A percentile compares a stretch with the other conserved stretches of the same genome.
Conservation (phyloP, 2,888 invertebrate species). For the Cancer borealis region DNA sequence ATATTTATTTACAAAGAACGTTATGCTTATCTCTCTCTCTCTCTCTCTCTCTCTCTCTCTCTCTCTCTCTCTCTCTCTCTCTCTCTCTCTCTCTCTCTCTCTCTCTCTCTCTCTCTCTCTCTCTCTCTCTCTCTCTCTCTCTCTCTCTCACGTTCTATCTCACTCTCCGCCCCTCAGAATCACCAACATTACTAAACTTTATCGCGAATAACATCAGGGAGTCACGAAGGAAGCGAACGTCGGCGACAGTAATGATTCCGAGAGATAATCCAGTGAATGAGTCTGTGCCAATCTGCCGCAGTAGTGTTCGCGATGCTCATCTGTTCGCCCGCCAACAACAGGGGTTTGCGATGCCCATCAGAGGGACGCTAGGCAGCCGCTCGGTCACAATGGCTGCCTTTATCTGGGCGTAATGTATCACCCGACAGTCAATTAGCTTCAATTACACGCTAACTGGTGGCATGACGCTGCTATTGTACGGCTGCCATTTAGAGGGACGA, state of each 20-base stretch:
- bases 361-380: neutral
- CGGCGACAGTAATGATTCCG: slow-evolving; percentile 50
- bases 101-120: slow-evolving; percentile 48
- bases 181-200: slow-evolving; percentile 1
- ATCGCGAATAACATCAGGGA: slow-evolving; percentile 39
- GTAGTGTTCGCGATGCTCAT: slow-evolving; percentile 58
- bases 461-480: slow-evolving; percentile 61
- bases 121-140: neutral
- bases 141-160: neutral
- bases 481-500: slow-evolving; percentile 47
- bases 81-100: slow-evolving; percentile 24
- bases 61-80: neutral
- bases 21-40: neutral
- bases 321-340: slow-evolving; percentile 64
- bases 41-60: slow-evolving; percentile 28
- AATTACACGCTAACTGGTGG: slow-evolving; percentile 66
- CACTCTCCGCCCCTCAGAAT: slow-evolving; percentile 36
- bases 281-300: slow-evolving; percentile 65
- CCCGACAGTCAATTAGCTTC: slow-evolving; percentile 67
- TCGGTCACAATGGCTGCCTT: slow-evolving; percentile 59
- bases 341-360: slow-evolving; percentile 31
- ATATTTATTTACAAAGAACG: neutral
- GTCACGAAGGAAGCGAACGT: neutral
- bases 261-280: slow-evolving; percentile 57
- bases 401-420: slow-evolving; percentile 66